Conservation (phyloP, 2,113 vertebrate genomes). For the Prunella fulvescens region DNA sequence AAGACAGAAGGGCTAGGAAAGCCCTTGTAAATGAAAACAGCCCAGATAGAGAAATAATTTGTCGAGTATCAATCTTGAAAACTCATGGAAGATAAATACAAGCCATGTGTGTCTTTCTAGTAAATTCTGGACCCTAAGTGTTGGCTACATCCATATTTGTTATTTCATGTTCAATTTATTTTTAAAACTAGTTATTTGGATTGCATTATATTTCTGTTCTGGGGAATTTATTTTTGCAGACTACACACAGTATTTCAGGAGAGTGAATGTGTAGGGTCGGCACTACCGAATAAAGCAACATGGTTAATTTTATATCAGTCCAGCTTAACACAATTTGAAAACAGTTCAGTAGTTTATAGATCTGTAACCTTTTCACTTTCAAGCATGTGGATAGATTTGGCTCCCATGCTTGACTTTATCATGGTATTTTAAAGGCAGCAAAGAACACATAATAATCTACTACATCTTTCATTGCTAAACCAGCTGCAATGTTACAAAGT, state of each 20-base stretch:
- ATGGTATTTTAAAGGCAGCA: neutral
- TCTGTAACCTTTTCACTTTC: neutral
- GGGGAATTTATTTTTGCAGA: conserved; percentile 10
- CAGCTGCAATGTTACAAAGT: neutral
- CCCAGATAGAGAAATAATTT: conserved; percentile 49
- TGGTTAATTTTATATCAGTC: neutral
- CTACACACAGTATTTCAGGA: neutral
- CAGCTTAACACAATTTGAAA: neutral
- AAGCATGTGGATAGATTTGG: neutral
- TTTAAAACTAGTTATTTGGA: conserved; percentile 44
- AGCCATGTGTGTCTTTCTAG: conserved; percentile 54
- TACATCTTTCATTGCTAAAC: neutral
- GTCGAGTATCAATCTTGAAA: conserved; percentile 10
- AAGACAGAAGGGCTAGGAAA: conserved; percentile 39
- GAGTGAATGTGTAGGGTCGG: neutral
- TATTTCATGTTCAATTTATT: conserved; percentile 60
- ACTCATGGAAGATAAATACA: conserved; percentile 49
- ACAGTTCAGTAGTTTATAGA: neutral
- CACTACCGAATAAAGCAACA: neutral
- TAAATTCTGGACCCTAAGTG: conserved; percentile 15
- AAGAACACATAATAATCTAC: neutral
- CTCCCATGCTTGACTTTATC: neutral
- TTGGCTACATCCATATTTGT: conserved; percentile 48
- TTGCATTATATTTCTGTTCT: conserved; percentile 13
- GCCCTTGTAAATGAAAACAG: conserved; percentile 6